Conservation (phyloP, 2,888 invertebrate genomes). For the Epirrhoe alternata region DNA sequence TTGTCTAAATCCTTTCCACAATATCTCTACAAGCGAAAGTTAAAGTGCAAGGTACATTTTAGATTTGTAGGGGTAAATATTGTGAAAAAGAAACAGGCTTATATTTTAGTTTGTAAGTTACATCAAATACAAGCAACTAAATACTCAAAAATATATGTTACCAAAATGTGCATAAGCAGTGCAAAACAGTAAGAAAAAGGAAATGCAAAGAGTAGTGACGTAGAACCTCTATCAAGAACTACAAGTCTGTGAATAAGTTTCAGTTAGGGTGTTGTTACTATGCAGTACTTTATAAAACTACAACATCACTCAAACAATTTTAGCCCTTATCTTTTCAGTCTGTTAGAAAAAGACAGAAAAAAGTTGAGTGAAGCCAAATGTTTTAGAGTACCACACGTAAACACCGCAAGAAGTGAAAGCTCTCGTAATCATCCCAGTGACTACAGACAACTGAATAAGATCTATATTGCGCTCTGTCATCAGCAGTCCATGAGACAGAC, state of each 20-base stretch:
- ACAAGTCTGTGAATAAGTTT: slow-evolving; percentile 40
- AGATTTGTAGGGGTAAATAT: slow-evolving; percentile 11
- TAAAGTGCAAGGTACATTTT: neutral
- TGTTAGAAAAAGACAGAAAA: slow-evolving; percentile 15
- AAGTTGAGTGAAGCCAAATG: slow-evolving; percentile 2
- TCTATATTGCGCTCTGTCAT: slow-evolving; percentile 68
- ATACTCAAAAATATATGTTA: slow-evolving; percentile 50
- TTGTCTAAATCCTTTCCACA: slow-evolving; percentile 28
- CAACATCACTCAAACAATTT: slow-evolving; percentile 8
- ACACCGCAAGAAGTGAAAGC: slow-evolving; percentile 41
- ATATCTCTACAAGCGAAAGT: slow-evolving; percentile 10
- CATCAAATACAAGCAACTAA: slow-evolving; percentile 54
- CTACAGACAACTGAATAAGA: slow-evolving; percentile 45
- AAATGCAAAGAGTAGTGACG: slow-evolving; percentile 37
- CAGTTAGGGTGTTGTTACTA: slow-evolving; percentile 15
- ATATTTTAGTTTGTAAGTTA: slow-evolving; percentile 37
- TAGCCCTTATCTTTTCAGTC: slow-evolving; percentile 11
- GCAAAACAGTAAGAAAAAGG: slow-evolving; percentile 61
- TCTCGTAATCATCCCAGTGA: slow-evolving; percentile 42
- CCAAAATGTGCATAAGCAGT: slow-evolving; percentile 74
- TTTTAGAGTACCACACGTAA: slow-evolving; percentile 24
- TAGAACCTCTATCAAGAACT: slow-evolving; percentile 43
- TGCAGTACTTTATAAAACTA: slow-evolving; percentile 23
- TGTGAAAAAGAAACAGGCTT: neutral
- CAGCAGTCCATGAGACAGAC: slow-evolving; percentile 60